A percentile compares a stretch with the other conserved stretches of the same genome.
Evolutionary conservation across 2,888 invertebrate genomes (phyloP).

Genomic region (Antheraea yamamai): DNA sequence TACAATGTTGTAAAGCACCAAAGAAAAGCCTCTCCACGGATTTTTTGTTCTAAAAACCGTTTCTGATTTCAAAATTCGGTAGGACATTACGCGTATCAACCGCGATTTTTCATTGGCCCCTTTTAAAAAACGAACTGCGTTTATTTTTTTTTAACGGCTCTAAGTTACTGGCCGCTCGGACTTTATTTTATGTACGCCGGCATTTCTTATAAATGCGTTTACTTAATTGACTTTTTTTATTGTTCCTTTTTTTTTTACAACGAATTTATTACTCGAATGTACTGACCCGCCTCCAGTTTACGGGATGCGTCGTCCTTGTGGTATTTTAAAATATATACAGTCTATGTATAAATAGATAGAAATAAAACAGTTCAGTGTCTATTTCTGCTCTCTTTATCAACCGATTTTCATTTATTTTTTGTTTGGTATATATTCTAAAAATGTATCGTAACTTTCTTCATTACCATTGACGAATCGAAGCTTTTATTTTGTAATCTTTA

Average conservation of each 20-base stretch:
- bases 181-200: constrained; percentile 38
- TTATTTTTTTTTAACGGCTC: constrained; percentile 44
- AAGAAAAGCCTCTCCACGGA: constrained; percentile 31
- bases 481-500: too few relatives aligned
- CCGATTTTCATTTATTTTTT: too few relatives aligned
- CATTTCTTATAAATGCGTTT: constrained; percentile 38
- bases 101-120: constrained; percentile 70
- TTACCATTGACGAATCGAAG: too few relatives aligned
- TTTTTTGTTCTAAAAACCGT: constrained; percentile 39
- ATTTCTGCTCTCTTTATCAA: neutral
- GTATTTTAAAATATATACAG: neutral
- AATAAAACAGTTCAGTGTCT: neutral
- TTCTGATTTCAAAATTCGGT: constrained; percentile 72
- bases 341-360: neutral
- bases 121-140: constrained; percentile 57
- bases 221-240: constrained; percentile 37
- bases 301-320: neutral
- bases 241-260: constrained; percentile 28
- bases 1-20: constrained; percentile 16
- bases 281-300: constrained; percentile 6
- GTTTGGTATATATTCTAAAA: too few relatives aligned
- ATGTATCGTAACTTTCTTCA: too few relatives aligned
- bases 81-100: constrained; percentile 65
- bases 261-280: constrained; percentile 30
- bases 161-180: constrained; percentile 39